Base-by-base conservation (phyloP, 2,113 vertebrate species). In the Chloroceryle aenea region DNA sequence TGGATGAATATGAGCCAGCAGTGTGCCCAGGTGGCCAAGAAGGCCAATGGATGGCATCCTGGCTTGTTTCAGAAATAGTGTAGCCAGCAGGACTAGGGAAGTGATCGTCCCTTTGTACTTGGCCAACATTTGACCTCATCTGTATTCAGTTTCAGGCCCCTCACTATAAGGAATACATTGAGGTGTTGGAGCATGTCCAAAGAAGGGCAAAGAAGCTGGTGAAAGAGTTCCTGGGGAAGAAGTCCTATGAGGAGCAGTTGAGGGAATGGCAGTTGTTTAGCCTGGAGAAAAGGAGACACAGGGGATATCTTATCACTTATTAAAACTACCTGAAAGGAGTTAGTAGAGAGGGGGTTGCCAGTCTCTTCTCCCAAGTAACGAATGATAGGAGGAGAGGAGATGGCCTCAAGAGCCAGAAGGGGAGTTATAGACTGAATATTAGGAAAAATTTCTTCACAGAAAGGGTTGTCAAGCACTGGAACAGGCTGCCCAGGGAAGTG, bases 1-100 rank as follows among this genome's bases (percentile, higher is more conserved):
- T 1, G 0, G 12, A 5, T 76, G 30, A 58, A 67, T 2, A 22
- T 12, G 20, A 85, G 14, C 45, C 29, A 9, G 6, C 21, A 56
- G 27, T 48, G 38, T 55, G 38, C 4, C 16, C 38, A 61, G 19
- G 10, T 40, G 38, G 20, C n/a, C 48, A 83, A 72, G 48, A 55
- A 32, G 36, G 14, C 32, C 27, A 75, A n/a, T 0, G 1, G 32
- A n/a, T 0, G 1, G 32, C 22, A 45, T 45, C 32, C 18, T 67
- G 27, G 12, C 22, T 2, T 43, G 26, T 36, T 18, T 81, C 52
- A 81, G 29, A 12, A 62, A 20, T 11, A 40, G 6, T 5, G 14
- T n/a, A 15, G 10, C 53, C 27, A 68, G 32, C 23, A 82, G 62
- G 38, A 61, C 3, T 5, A 62, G n/a, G 19, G 7, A 38, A 25